A percentile compares a stretch with the other conserved stretches of the same genome.
Evolutionary conservation across 2,888 invertebrate genomes (phyloP).

Genomic region (Tiliacea citrago): DNA sequence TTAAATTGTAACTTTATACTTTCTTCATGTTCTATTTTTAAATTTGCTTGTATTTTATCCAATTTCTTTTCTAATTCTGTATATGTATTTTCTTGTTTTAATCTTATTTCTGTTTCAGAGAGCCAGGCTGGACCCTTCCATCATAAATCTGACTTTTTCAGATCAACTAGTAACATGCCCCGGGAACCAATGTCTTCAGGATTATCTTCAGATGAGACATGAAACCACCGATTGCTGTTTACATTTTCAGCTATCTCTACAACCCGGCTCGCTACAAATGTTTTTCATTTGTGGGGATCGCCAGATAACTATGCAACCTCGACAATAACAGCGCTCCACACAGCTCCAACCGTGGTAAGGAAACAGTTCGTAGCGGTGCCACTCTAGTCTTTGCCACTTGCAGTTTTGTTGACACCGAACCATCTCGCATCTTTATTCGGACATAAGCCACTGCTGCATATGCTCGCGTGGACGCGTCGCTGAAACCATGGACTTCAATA

Average conservation of each 20-base stretch:
- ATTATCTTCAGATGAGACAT: conserved; percentile 1
- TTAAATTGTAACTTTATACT: not conserved
- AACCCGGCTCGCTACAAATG: not conserved
- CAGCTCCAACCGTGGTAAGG: no score
- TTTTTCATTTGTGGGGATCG: conserved; percentile 1
- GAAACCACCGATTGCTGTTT: not conserved
- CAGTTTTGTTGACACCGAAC: no score
- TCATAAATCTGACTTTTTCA: not conserved
- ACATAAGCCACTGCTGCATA: no score
- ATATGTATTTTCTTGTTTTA: not conserved
- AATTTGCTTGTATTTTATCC: not conserved
- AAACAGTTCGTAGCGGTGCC: no score
- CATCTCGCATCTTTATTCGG: no score
- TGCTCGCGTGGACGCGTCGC: no score
- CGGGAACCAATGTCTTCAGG: conserved; percentile 2
- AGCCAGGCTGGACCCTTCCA: not conserved
- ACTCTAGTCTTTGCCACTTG: no score
- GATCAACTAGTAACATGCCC: not conserved
- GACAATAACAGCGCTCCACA: no score
- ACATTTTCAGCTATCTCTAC: not conserved
- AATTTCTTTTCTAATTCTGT: not conserved
- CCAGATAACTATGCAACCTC: not conserved
- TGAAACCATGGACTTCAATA: no score
- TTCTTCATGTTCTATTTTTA: not conserved
- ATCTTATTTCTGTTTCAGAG: not conserved